phyloP scores from a whole-genome alignment of 2,113 vertebrate species.

The Cyanoderma ruficeps region DNA sequence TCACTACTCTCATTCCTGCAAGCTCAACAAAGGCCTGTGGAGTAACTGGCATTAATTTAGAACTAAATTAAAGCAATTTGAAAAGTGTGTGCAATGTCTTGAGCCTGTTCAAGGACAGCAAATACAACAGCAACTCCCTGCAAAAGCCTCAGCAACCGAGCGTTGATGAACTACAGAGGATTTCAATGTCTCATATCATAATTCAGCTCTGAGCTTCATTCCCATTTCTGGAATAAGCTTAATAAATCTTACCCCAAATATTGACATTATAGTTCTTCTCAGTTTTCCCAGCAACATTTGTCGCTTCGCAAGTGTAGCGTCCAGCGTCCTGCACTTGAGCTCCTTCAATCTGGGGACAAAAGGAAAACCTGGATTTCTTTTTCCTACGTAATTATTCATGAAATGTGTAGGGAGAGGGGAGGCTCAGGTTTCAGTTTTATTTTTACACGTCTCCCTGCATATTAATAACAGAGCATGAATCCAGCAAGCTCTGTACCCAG shows the following conservation, averaged over 20 bases:
- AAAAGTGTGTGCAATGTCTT: neutral
- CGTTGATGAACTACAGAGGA: neutral
- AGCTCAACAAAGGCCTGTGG: neutral
- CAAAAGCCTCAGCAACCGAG: neutral
- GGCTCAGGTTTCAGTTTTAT: neutral
- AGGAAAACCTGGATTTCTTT: neutral
- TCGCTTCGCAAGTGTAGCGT: slow-evolving; percentile 94
- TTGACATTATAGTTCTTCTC: slow-evolving; percentile 97
- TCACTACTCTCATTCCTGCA: neutral
- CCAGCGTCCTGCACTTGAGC: slow-evolving; percentile 89
- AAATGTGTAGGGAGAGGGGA: neutral
- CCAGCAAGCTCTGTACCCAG: neutral
- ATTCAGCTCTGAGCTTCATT: neutral
- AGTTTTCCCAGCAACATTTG: slow-evolving; percentile 92
- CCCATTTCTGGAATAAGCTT: neutral
- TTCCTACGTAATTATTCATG: neutral
- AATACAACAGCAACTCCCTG: neutral
- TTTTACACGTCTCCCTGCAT: neutral
- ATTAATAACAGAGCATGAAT: neutral
- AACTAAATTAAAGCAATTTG: neutral
- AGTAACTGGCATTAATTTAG: neutral
- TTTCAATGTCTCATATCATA: neutral
- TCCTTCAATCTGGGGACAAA: slow-evolving; percentile 81
- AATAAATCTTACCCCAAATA: slow-evolving; percentile 87
- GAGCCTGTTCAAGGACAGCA: neutral